Evolutionary conservation across 2,888 invertebrate species (phyloP).

Genomic region (Orgyia antiqua): DNA sequence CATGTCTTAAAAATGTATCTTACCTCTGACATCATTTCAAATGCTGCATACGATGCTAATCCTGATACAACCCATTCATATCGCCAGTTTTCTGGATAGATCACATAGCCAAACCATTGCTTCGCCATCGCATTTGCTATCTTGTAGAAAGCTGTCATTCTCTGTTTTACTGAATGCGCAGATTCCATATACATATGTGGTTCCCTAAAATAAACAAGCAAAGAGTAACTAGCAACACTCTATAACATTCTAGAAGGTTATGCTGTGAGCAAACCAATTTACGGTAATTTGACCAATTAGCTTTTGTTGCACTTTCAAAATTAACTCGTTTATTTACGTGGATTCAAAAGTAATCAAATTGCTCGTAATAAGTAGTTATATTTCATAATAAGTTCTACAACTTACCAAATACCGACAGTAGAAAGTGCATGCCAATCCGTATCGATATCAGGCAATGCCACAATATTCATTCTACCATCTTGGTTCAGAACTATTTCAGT

Average conservation of each 20-base stretch:
- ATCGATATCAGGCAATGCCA: conserved; percentile 55
- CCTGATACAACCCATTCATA: conserved; percentile 80
- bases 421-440: conserved; percentile 57
- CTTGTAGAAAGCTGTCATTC: conserved; percentile 56
- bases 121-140: conserved; percentile 82
- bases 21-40: conserved; percentile 71
- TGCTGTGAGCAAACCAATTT: too few species aligned
- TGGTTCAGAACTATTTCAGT: conserved; percentile 47
- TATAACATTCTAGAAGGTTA: too few species aligned
- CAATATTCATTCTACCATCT: conserved; percentile 42
- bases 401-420: conserved; percentile 63
- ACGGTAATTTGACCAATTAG: too few species aligned
- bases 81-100: conserved; percentile 80
- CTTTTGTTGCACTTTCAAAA: too few species aligned
- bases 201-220: conserved; percentile 53
- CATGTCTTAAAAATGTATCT: too few species aligned
- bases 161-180: conserved; percentile 55
- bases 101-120: conserved; percentile 83
- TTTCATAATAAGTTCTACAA: too few species aligned
- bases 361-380: too few species aligned
- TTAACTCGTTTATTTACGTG: too few species aligned
- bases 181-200: conserved; percentile 56
- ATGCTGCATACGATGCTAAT: conserved; percentile 78
- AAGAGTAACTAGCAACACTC: too few species aligned
- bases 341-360: too few species aligned